Base-by-base conservation (phyloP, 2,797 vertebrate species). In the Catharus ustulatus region DNA sequence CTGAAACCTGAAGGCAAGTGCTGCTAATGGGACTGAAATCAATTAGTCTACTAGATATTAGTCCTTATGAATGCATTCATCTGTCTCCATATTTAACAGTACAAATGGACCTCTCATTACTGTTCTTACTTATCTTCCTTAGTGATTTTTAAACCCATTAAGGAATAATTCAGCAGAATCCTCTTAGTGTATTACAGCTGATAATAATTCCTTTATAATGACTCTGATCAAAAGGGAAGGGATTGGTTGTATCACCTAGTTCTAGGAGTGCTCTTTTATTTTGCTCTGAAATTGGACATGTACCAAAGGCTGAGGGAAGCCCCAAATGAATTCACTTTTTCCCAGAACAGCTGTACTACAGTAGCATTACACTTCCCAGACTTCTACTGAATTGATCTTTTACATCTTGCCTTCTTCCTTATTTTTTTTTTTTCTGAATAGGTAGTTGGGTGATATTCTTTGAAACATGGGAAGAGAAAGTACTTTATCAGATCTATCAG, bases 81-180 rank as follows among this genome's bases (percentile, higher is more conserved):
- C 42, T 69, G 8, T 87, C 87, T 84, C 21, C 46, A 34, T 69
- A 40, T 85, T 71, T 87, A 77, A 76, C 55, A 74, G 57, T 73
- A 66, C 63, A 93, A 92, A 89, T 77, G 57, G 82, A 85, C 49
- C n/a, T 69, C 45, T 78, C 69, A 51, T 67, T 76, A 63, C 32
- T 71, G 24, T 40, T 80, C 67, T 87, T 69, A 48, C 43, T 91
- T 79, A 40, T 82, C 55, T 87, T 87, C 40, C 13, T 59, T 52
- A 84, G 81, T 82, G 74, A 75, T 84, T 93, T 91, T 89, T 72
- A 96, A 95, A 79, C 24, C 48, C 54, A 76, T 90, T 94, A 87
- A 67, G 75, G 30, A 76, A 66, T 92, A 96, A 84, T 73, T 82
- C 61, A 68, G 13, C 48, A 84, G 92, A 87, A 94, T 85, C 89